phyloP scores from a whole-genome alignment of 2,888 invertebrate species.

The Saturnia pavonia region DNA sequence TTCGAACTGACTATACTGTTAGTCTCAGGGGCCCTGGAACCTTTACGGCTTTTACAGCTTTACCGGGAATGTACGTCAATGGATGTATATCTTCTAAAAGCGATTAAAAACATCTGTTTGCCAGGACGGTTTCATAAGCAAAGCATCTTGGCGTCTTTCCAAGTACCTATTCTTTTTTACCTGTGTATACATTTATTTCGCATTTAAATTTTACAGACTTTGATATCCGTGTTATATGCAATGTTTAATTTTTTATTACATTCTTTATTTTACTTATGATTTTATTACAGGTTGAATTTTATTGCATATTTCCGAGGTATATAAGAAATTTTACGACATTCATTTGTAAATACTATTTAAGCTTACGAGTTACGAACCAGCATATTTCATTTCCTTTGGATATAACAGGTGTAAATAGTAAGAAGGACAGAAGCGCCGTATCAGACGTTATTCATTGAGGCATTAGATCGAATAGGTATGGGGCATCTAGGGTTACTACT shows the following conservation, averaged over 20 bases:
- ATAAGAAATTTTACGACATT: not conserved
- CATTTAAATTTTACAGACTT: slow-evolving; percentile 15
- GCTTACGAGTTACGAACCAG: slow-evolving; percentile 6
- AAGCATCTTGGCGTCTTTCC: slow-evolving; percentile 27
- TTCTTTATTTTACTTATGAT: not conserved
- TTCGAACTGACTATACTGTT: no score
- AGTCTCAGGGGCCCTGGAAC: no score
- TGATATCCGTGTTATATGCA: slow-evolving; percentile 2
- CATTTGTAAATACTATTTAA: not conserved
- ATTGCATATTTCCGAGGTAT: not conserved
- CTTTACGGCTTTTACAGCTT: no score
- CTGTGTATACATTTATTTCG: slow-evolving; percentile 22
- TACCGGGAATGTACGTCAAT: slow-evolving; percentile 3
- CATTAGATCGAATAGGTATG: slow-evolving; percentile 24
- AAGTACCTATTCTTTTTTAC: slow-evolving; percentile 30
- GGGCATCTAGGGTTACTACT: not conserved
- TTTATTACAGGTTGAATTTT: not conserved
- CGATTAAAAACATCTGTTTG: slow-evolving; percentile 21
- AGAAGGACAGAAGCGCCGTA: slow-evolving; percentile 23
- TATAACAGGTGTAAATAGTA: slow-evolving; percentile 29
- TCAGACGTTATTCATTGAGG: slow-evolving; percentile 28
- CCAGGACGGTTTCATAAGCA: slow-evolving; percentile 22
- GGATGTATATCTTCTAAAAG: slow-evolving; percentile 15
- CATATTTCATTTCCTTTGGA: slow-evolving; percentile 24
- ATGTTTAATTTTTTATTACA: slow-evolving; percentile 4